Percentiles rank a stretch among this genome's conserved stretches.
phyloP scores from a whole-genome alignment of 2,113 vertebrate species.

The Salvelinus namaycush region DNA sequence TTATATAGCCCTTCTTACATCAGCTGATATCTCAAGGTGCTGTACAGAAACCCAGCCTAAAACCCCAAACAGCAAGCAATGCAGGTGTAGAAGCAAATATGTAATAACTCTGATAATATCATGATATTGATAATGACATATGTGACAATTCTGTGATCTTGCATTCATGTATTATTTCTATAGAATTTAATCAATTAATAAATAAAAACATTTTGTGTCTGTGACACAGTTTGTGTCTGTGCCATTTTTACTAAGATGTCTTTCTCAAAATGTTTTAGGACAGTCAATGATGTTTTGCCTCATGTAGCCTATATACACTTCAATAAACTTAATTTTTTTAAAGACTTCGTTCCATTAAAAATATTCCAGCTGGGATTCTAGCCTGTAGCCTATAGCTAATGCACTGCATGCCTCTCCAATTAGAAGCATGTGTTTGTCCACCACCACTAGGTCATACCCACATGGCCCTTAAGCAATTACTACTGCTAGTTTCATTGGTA shows the following conservation, averaged over 20 bases:
- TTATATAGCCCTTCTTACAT: no score
- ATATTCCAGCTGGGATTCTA: background rate
- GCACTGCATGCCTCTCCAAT: slow-evolving; percentile 55
- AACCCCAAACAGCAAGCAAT: no score
- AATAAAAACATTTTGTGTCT: no score
- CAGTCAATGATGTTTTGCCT: no score
- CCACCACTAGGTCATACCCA: slow-evolving; percentile 8
- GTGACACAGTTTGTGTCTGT: no score
- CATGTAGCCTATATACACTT: no score
- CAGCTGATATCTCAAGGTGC: no score
- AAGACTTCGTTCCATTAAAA: background rate
- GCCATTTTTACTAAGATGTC: background rate
- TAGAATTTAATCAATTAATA: background rate
- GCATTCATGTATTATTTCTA: background rate
- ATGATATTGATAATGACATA: background rate
- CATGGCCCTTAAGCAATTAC: slow-evolving; percentile 22
- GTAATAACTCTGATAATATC: background rate
- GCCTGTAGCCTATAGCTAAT: background rate
- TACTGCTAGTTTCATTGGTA: background rate
- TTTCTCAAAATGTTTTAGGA: no score
- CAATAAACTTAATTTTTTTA: background rate
- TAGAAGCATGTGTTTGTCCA: slow-evolving; percentile 41
- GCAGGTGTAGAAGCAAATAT: background rate
- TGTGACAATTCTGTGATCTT: background rate
- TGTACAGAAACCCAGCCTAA: no score